phyloP scores from a whole-genome alignment of 2,113 vertebrate genomes.

The Toxostoma redivivum region DNA sequence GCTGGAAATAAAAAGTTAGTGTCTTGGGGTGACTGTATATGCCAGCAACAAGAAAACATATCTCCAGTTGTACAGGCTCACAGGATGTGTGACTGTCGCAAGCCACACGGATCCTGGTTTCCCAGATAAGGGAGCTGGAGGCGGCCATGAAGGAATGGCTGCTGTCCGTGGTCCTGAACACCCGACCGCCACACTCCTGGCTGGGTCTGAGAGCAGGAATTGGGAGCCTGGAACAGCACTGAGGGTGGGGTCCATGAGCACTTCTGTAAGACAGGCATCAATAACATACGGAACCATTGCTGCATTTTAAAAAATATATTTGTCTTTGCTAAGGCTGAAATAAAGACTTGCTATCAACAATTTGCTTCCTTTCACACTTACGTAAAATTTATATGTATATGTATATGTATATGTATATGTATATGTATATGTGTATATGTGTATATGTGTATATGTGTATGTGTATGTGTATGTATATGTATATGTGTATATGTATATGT shows the following conservation, averaged over 20 bases:
- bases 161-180: neutral
- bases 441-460: too few species aligned
- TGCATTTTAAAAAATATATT: neutral
- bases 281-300: neutral
- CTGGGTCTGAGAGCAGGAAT: neutral
- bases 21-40: neutral
- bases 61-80: neutral
- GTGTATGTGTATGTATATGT: too few species aligned
- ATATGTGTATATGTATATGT: too few species aligned
- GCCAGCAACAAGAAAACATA: neutral
- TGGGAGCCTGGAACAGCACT: neutral
- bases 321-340: neutral
- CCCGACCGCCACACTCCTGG: accelerated
- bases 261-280: neutral
- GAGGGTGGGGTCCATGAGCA: accelerated
- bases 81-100: neutral
- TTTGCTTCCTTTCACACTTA: neutral
- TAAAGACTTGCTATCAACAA: neutral
- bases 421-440: too few species aligned
- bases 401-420: neutral
- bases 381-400: neutral
- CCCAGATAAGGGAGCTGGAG: accelerated
- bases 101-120: accelerated
- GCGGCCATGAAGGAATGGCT: accelerated
- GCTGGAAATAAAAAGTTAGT: neutral